phyloP scores from a whole-genome alignment of 1,140 invertebrate genomes.

The Drosophila simulans region DNA sequence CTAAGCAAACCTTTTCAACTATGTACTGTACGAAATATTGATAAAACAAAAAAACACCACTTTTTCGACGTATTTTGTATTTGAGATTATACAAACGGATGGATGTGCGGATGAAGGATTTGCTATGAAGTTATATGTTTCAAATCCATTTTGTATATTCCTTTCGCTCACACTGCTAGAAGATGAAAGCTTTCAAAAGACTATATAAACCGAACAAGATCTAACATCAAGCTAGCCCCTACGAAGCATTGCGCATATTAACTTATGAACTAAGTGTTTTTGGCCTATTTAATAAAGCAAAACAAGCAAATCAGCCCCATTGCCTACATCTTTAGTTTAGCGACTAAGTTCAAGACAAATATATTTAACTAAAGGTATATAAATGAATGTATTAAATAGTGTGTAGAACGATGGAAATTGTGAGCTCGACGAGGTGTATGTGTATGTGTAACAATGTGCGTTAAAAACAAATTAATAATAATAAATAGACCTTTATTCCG shows the following conservation, averaged over 20 bases:
- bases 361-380: constrained; percentile 46
- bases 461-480: constrained; percentile 71
- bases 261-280: constrained; percentile 45
- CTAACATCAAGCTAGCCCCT: constrained; percentile 21
- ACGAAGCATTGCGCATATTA: constrained; percentile 13
- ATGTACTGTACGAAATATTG: constrained; percentile 58
- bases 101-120: constrained; percentile 32
- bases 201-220: constrained; percentile 40
- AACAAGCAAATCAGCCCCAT: constrained; percentile 57
- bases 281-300: constrained; percentile 39
- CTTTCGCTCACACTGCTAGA: constrained; percentile 59
- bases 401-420: constrained; percentile 62
- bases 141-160: constrained; percentile 60
- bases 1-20: constrained; percentile 51
- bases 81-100: constrained; percentile 66
- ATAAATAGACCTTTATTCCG: constrained; percentile 78
- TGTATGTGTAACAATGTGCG: constrained; percentile 76
- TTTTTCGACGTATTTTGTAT: constrained; percentile 80
- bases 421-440: constrained; percentile 36
- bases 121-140: constrained; percentile 64
- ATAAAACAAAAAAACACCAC: constrained; percentile 34
- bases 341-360: constrained; percentile 76
- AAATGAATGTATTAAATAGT: constrained; percentile 77
- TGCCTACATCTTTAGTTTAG: constrained; percentile 79
- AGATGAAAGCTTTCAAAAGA: constrained; percentile 63